Evolutionary conservation across 2,888 invertebrate species (phyloP).

Genomic region (Metellina segmentata): DNA sequence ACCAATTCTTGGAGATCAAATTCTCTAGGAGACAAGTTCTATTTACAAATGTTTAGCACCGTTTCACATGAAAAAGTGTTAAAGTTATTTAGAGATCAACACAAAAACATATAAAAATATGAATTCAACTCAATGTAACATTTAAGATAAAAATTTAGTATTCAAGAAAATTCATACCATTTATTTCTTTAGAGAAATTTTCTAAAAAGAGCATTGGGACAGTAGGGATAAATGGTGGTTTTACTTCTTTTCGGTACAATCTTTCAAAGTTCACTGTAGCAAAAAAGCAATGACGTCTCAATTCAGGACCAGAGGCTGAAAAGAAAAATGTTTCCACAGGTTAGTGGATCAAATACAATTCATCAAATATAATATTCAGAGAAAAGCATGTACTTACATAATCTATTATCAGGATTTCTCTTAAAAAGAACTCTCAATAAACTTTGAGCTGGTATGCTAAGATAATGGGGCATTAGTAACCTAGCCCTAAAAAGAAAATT

Average conservation of each 20-base stretch:
- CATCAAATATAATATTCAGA: not conserved
- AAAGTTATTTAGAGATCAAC: not conserved
- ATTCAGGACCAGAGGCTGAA: conserved; percentile 82
- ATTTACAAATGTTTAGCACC: not conserved
- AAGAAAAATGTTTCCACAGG: not conserved
- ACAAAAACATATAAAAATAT: too few relatives aligned
- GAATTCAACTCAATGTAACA: too few relatives aligned
- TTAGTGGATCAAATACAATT: not conserved
- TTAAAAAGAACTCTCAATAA: conserved; percentile 96
- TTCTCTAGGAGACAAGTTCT: not conserved
- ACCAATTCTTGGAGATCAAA: too few relatives aligned
- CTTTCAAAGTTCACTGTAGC: conserved; percentile 96
- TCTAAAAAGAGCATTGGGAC: conserved; percentile 31
- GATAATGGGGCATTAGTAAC: conserved; percentile 97
- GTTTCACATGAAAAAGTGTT: not conserved
- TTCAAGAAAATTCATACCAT: conserved; percentile 17
- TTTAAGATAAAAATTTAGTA: too few relatives aligned
- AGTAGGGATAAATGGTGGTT: conserved; percentile 96
- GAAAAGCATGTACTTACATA: conserved; percentile 81
- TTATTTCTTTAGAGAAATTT: conserved; percentile 9
- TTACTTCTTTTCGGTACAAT: conserved; percentile 89
- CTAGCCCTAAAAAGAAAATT: conserved; percentile 86
- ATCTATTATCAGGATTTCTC: conserved; percentile 94
- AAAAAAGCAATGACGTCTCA: conserved; percentile 96
- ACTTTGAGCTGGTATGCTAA: conserved; percentile 97